These are phyloP conservation scores for Lonchura striata DNA, from an alignment of 2,113 vertebrate species.

Conservation along the genomic window DNA sequence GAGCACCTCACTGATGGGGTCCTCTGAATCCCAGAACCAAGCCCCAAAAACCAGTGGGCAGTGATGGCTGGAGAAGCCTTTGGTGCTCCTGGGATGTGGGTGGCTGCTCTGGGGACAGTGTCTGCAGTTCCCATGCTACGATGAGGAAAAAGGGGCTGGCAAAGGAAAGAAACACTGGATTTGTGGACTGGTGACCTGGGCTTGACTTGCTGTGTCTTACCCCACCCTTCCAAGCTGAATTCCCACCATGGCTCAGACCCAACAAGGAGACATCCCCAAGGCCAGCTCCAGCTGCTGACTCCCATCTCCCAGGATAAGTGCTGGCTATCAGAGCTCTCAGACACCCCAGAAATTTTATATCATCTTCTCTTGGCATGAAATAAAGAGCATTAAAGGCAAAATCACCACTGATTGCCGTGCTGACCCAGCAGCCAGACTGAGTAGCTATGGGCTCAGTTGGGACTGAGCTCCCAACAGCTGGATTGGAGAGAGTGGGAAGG, in stretches of 20 bases:
- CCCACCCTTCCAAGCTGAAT: neutral
- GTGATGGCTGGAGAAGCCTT: neutral
- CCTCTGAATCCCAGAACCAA: neutral
- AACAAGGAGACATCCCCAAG: neutral
- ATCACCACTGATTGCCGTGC: rapidly evolving
- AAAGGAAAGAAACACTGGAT: neutral
- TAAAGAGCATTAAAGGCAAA: neutral
- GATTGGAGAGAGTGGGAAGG: neutral
- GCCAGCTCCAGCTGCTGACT: neutral
- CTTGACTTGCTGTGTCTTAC: neutral
- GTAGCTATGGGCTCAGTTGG: neutral
- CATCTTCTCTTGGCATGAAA: neutral
- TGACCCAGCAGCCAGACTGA: neutral
- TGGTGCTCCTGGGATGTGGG: neutral
- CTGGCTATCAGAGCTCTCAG: neutral
- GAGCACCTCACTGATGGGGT: rapidly evolving
- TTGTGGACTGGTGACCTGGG: neutral
- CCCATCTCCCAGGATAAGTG: neutral
- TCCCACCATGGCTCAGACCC: neutral
- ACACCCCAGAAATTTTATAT: neutral
- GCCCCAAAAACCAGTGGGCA: neutral
- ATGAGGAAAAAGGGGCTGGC: neutral
- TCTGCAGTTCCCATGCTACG: neutral
- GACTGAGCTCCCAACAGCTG: neutral
- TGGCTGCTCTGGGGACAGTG: neutral